Percentiles rank a stretch among this genome's conserved stretches.
Evolutionary conservation across 2,888 invertebrate genomes (phyloP).

Genomic region (Auanema freiburgensis): DNA sequence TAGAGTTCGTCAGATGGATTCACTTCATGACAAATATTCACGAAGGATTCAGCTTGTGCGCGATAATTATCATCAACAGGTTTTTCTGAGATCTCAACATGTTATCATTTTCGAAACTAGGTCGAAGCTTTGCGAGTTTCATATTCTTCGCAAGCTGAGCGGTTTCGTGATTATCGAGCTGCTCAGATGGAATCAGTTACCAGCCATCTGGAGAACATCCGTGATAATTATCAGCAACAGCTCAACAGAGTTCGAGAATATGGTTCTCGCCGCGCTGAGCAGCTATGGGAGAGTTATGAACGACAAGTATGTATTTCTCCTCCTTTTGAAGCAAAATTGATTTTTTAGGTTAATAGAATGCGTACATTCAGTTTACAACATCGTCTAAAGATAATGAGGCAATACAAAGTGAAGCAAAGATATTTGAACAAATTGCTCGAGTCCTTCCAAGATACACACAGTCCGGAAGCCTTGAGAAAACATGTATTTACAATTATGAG

Average conservation of each 20-base stretch:
- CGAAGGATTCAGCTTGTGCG: conserved; percentile 45
- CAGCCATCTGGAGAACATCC: conserved; percentile 57
- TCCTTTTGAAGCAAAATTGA: not conserved
- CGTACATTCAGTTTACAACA: conserved; percentile 63
- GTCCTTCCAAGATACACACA: conserved; percentile 46
- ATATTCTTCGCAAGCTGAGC: conserved; percentile 54
- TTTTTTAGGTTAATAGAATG: conserved; percentile 55
- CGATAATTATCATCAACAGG: conserved; percentile 61
- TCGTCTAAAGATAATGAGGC: conserved; percentile 61
- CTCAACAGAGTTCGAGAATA: conserved; percentile 49
- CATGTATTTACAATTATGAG: too few species aligned
- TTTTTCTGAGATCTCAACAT: not conserved
- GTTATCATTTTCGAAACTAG: conserved; percentile 11
- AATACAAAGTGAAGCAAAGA: conserved; percentile 60
- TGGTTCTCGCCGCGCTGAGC: conserved; percentile 77
- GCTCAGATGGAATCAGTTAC: conserved; percentile 58
- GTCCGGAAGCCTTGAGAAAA: conserved; percentile 47
- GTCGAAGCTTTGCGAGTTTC: conserved; percentile 58
- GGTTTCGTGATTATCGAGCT: conserved; percentile 60
- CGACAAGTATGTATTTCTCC: conserved; percentile 74
- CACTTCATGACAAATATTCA: conserved; percentile 61
- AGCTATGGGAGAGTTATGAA: conserved; percentile 85
- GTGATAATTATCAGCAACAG: conserved; percentile 25
- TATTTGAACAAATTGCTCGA: conserved; percentile 62
- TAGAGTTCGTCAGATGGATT: conserved; percentile 57